Evolutionary conservation across 1,140 invertebrate genomes (phyloP), one percentile per base, ranked within the genome.

Genomic region (Episyrphus balteatus): DNA sequence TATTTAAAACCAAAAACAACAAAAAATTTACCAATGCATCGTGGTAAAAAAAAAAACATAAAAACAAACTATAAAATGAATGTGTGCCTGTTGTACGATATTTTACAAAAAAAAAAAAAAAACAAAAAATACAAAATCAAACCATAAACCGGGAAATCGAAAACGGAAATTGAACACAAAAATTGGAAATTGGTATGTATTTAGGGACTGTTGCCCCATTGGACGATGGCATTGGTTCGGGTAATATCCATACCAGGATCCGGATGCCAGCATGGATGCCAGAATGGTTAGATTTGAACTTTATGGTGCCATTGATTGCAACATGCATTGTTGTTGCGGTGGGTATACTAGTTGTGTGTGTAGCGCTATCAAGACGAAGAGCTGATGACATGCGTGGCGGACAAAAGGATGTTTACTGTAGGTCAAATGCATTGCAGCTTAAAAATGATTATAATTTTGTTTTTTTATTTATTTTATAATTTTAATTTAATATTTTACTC

Each of bases 311-410:
- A 0, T 81, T 88, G 37, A 77, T 83, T 51, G 86, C 87, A 18
- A 90, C 88, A 8, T 74, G 90, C 32, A 81, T 91, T 51, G 88
- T 92, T 49, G 84, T 92, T 63, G 78, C 88, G 53, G 88, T 92
- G 53, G 88, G 87, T 49, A 84, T 91, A 61, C 80, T 89, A 60
- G 88, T 92, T 52, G 85, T 92, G 63, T 91, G 88, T 69, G 82
- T 91, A 48, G 87, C 86, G 5, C 70, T 90, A 1, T 85, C 86
- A 10, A 75, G 86, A 57, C 74, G 86, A 58, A 80, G 82, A 56
- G 76, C 83, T 42, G 85, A 87, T 56, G 86, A 86, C 42, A 75
- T 86, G 59, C 80, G 89, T 56, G 78, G 85, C 77, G 87, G 86
- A 79, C 77, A 76, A 68, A 78, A 78, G 73, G 75, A 77, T 70